Evolutionary conservation across 2,113 vertebrate genomes (phyloP), one percentile per base, ranked within the genome.

Genomic region (Prinia subflava): DNA sequence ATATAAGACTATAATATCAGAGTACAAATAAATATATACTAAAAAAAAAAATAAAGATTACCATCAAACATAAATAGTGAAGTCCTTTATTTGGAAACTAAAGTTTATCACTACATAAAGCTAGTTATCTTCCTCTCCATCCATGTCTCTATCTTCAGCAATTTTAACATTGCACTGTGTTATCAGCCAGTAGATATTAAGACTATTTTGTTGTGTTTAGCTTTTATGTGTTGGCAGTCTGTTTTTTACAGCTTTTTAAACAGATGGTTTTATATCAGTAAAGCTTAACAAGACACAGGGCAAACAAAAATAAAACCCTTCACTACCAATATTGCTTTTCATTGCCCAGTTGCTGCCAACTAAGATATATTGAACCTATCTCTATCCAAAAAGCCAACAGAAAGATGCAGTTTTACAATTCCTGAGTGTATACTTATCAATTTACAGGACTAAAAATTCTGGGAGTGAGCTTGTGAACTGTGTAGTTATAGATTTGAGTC

Each of bases 181-280:
- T 79, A 93, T 80, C 80, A 96, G 41, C 71, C 52, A 82, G 92
- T 81, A 74, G 52, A 80, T 75, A 94, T 76, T 91, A 85, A 93
- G 94, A 73, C 91, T 91, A 87, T 93, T 96, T 97, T 97, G 95
- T 82, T 93, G 85, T 31, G 15, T 49, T 96, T 93, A 87, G 79
- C 41, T 97, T 93, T 95, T 78, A 67, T 83, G 78, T 82, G 78
- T 89, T 96, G 91, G 83, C 74, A 97, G 59, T 70, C 69, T 89
- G 52, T 80, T 96, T 97, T 97, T 96, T 94, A 78, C 93, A 96
- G 89, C 91, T 96, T 97, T 97, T 96, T 96, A 94, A 97, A 97
- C 96, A 98, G 95, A 97, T 97, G 94, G 96, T 75, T 97, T 96
- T 96, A 92, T 95, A 97, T 83, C 90, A 89, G 83, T 93, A 82